Conservation (phyloP, 2,113 vertebrate genomes). For the Xiphias gladius region DNA sequence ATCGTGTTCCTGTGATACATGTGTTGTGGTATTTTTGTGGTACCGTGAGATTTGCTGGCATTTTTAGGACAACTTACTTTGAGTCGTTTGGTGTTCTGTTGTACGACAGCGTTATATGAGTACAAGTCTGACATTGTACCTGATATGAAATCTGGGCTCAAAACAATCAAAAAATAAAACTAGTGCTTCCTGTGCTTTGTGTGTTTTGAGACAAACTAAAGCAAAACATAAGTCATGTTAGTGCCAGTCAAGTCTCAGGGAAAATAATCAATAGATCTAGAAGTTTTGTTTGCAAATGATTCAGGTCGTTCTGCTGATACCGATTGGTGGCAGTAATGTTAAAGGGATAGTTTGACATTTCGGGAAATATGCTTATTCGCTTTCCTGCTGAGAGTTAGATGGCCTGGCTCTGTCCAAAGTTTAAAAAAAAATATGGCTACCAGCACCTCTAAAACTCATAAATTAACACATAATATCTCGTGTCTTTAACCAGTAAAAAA, state of each 20-base stretch:
- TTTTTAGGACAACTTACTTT: conserved; percentile 46
- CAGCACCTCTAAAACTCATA: no score
- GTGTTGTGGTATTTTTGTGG: conserved; percentile 67
- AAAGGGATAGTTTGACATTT: neutral
- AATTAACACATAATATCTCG: no score
- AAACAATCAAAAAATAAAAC: neutral
- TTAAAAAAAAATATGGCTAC: no score
- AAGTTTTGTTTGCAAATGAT: neutral
- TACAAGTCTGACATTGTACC: neutral
- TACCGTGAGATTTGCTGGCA: conserved; percentile 40
- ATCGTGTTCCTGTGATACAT: conserved; percentile 61
- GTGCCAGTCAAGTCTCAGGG: neutral
- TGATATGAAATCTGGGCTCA: neutral
- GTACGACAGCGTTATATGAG: neutral
- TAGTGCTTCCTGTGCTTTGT: neutral
- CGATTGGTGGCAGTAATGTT: neutral
- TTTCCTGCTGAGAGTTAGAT: no score
- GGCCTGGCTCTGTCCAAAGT: no score
- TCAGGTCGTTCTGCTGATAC: neutral
- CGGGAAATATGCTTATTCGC: no score
- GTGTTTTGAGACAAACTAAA: neutral
- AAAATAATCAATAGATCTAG: neutral
- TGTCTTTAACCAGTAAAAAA: no score
- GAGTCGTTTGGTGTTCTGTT: conserved; percentile 3
- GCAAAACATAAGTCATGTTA: neutral